Base-by-base conservation (phyloP, 2,113 vertebrate genomes). In the Maccullochella peelii region DNA sequence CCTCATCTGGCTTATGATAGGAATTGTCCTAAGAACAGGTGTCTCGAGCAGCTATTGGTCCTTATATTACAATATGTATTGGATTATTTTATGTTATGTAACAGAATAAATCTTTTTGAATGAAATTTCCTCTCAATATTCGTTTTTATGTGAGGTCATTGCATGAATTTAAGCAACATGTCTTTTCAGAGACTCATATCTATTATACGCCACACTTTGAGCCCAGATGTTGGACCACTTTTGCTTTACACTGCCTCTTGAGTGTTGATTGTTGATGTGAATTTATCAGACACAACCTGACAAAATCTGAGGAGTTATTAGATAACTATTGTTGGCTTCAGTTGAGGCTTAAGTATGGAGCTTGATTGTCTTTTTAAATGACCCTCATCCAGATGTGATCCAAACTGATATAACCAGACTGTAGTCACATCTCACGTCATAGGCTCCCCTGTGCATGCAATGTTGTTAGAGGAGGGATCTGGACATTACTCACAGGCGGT, bases 1-100 rank as follows among this genome's bases (percentile, higher is more conserved):
- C 83, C 88, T 87, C 86, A 55, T 80, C 67, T 79, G 73, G 75
- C 27, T 77, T 55, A 77, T 52, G 73, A 81, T 42, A 49, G 73
- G 79, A 85, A 79, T 54, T 83, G 74, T 83, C 74, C 75, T 23
- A 6, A 65, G 40, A 91, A 87, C 89, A 91, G 84, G 86, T 89
- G 87, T 74, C 25, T 5, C 54, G n/a, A 52, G 57, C 68, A 62
- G 80, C 52, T 27, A n/a, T 20, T 50, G 68, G 54, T 54, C 54
- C 18, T 62, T 44, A 36, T 42, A 25, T 44, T 36, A 27, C 20
- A 78, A n/a, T 20, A 38, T 50, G 50, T 18, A 54, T 2, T 76
- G 25, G 33, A 79, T 52, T 20, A 10, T 49, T 42, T 80, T 68
- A 42, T 30, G 33, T 87, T 85, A 63, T 4, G 71, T 62, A 77